Conservation (phyloP, 2,888 invertebrate genomes). For the Thalpophila matura region DNA sequence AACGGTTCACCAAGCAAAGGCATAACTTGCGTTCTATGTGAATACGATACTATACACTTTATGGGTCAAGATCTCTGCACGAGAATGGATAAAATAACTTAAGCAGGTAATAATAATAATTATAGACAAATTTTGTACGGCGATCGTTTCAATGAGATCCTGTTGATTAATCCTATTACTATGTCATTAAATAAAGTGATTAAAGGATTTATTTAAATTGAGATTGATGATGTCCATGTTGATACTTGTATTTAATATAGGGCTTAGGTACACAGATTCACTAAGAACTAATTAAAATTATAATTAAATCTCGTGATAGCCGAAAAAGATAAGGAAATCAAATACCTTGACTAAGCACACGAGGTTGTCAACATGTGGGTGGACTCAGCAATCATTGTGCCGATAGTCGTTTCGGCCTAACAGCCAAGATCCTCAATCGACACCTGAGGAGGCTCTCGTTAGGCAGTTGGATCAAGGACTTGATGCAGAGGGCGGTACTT, state of each 20-base stretch:
- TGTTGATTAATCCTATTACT: conserved; percentile 15
- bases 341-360: too few relatives aligned
- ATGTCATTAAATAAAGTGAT: conserved; percentile 12
- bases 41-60: conserved; percentile 42
- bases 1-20: conserved; percentile 39
- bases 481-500: too few relatives aligned
- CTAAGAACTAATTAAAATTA: too few relatives aligned
- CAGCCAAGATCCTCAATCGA: too few relatives aligned
- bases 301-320: too few relatives aligned
- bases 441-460: too few relatives aligned
- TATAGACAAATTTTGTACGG: conserved; percentile 4
- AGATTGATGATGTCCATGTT: conserved; percentile 7
- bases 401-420: too few relatives aligned
- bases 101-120: conserved; percentile 11
- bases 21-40: conserved; percentile 18
- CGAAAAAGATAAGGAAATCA: too few relatives aligned
- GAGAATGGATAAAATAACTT: conserved; percentile 46
- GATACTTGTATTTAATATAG: neutral
- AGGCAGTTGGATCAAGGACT: too few relatives aligned
- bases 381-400: too few relatives aligned
- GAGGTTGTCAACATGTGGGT: too few relatives aligned
- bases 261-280: too few relatives aligned
- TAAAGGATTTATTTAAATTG: neutral
- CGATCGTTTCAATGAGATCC: neutral
- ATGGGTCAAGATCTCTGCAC: conserved; percentile 54